A percentile compares a stretch with the other conserved stretches of the same genome.
These are phyloP conservation scores for Scalopus aquaticus DNA, from an alignment of 2,113 vertebrate genomes.

Conservation along the genomic window DNA sequence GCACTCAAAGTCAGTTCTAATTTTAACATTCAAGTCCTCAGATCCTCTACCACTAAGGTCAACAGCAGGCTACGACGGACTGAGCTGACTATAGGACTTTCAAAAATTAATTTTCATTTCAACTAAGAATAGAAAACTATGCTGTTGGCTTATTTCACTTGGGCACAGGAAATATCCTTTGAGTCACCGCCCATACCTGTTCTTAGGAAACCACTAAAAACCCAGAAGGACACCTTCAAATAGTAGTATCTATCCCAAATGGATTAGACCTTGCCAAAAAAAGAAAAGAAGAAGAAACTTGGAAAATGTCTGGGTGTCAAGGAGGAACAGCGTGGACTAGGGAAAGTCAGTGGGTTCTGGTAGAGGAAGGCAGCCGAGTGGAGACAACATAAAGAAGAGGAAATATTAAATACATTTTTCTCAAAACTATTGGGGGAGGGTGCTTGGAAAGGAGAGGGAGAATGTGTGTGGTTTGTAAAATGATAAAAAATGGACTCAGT, in stretches of 20 bases:
- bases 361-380: not conserved
- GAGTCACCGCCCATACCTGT: not conserved
- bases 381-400: not conserved
- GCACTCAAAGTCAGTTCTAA: constrained; percentile 48
- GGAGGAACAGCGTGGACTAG: not conserved
- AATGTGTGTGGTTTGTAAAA: not conserved
- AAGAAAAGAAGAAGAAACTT: not conserved
- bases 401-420: not conserved
- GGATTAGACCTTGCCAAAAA: not conserved
- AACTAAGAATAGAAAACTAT: constrained; percentile 52
- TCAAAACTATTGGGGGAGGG: not conserved
- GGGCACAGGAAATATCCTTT: constrained; percentile 11
- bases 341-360: not conserved
- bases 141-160: constrained; percentile 12
- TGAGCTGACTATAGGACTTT: constrained; percentile 8
- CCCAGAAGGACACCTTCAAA: constrained; percentile 56
- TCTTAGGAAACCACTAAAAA: constrained; percentile 55
- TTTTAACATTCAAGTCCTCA: constrained; percentile 56
- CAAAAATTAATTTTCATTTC: constrained; percentile 61
- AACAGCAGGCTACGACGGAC: constrained; percentile 20
- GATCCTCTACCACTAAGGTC: constrained; percentile 48
- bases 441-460: not conserved
- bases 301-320: not conserved
- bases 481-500: not conserved
- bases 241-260: not conserved